Evolutionary conservation across 2,888 invertebrate species (phyloP), one percentile per base, ranked within the genome.

Genomic region (Rhagonycha fulva): DNA sequence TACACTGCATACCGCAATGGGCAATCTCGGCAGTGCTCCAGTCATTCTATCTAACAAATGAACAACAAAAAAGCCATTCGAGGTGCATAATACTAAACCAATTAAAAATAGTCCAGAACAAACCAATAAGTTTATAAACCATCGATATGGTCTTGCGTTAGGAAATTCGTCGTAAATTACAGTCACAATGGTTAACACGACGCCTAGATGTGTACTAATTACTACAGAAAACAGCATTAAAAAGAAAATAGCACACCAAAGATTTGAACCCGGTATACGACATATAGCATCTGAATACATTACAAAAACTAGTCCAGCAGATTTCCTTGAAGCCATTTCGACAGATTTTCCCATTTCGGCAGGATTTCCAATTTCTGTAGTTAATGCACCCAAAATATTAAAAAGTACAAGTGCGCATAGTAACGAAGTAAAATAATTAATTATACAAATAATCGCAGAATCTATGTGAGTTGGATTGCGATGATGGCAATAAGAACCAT

Each of bases 171-270:
- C 78, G 24, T 68, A 76, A 14, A 78, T 14, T 5, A 66, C 75
- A 3, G 75, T 63, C 72, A 76, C 68, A 47, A 75, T 71, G 10
- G 75, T 71, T 61, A 75, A 72, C 66, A 71, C 23, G 4, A 76
- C 1, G 14, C 70, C 76, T 61, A 78, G 69, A 69, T 78, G 78
- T 11, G 78, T 78, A 24, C 78, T 75, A 68, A 78, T 62, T 62
- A 74, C 19, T 11, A 76, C 71, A 10, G 62, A 73, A 68, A 78
- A 78, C 4, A 78, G 14, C 78, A 76, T 75, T 24, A 76, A 63
- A 32, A 78, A 78, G 47, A 78, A 78, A 23, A 62, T 11, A 4
- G 69, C 1, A 32, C 78, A 78, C 76, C 76, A 78, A n/a, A 76
- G 26, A 14, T 75, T 26, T 7, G 72, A 61, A 14, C 75, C 75